Evolutionary conservation across 2,888 invertebrate genomes (phyloP).

Genomic region (Dyspetes luteomarginatus): DNA sequence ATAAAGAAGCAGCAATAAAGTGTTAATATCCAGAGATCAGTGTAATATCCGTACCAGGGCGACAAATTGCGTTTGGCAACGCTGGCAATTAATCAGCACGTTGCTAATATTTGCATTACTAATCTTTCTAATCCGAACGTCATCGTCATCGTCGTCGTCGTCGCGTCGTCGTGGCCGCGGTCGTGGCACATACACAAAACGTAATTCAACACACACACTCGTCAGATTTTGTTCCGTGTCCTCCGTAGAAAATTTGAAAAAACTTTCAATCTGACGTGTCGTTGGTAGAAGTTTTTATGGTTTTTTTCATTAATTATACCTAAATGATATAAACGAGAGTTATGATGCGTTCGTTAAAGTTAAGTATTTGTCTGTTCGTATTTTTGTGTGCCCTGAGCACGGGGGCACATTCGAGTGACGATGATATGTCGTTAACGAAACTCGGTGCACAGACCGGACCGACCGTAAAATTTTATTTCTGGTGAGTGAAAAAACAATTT

Average conservation of each 20-base stretch:
- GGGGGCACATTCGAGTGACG: slow-evolving; percentile 74
- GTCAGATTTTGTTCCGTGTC: background rate
- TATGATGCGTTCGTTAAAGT: slow-evolving; percentile 71
- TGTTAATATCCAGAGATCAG: no score
- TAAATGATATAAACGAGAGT: slow-evolving; percentile 65
- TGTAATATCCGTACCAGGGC: background rate
- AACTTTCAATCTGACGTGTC: slow-evolving; percentile 15
- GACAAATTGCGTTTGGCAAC: slow-evolving; percentile 50
- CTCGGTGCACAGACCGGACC: slow-evolving; percentile 89
- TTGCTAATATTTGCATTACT: slow-evolving; percentile 32
- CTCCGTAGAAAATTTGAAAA: background rate
- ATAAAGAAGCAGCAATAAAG: no score
- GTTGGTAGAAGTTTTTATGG: slow-evolving; percentile 10
- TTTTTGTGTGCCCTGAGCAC: slow-evolving; percentile 70
- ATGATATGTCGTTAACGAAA: slow-evolving; percentile 89
- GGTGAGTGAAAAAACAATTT: slow-evolving; percentile 86
- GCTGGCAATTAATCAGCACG: slow-evolving; percentile 62
- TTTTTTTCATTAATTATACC: slow-evolving; percentile 46
- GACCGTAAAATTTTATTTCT: slow-evolving; percentile 93
- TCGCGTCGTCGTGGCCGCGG: slow-evolving; percentile 6
- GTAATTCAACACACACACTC: background rate
- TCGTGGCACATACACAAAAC: background rate
- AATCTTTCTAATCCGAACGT: no score
- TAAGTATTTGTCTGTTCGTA: slow-evolving; percentile 74
- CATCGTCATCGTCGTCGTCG: no score